Evolutionary conservation across 2,113 vertebrate species (phyloP), one percentile per base, ranked within the genome.

Genomic region (Ariopsis seemanni): DNA sequence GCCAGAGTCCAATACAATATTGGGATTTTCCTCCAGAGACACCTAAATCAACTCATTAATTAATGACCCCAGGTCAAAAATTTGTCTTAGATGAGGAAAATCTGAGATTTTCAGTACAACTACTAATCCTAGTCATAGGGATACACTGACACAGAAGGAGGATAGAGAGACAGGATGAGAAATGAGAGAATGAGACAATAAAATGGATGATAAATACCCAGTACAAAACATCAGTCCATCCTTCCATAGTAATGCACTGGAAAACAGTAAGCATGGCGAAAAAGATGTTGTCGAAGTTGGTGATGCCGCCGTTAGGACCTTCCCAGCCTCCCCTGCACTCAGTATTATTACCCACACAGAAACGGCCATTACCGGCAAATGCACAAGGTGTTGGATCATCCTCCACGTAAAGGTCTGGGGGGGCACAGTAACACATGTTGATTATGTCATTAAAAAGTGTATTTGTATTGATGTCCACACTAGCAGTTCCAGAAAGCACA

Each of bases 231-330:
- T 97, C 97, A 0, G 97, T 97, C 97, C 97, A 98, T 4, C 97
- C 97, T 92, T 98, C 97, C 97, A 98, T 97, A 17, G 97, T 98
- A 93, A 98, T 96, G 81, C 97, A 98, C 92, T 98, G 97, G 89
- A 97, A 98, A 50, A 98, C 97, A 0, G 97, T 97, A 86, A 98
- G 84, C 97, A 97, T 97, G 91, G 97, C 97, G 1, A 98, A 98
- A 94, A 97, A 97, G 94, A 98, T 97, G 93, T 98, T 98, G 93
- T 98, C 97, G 0, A 98, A 98, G 92, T 97, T 97, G 90, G 97
- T 98, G 94, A 98, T 98, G 71, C 97, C 97, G 0, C 97, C 96
- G 0, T 98, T 98, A 82, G 97, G 97, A 0, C 97, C 97, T 2
- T 96, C 95, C 97, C 97, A 98, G 71, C 90, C 92, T 1, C 96